A percentile compares a stretch with the other conserved stretches of the same genome.
Conservation (phyloP, 2,113 vertebrate species). For the Blennius ocellaris region DNA sequence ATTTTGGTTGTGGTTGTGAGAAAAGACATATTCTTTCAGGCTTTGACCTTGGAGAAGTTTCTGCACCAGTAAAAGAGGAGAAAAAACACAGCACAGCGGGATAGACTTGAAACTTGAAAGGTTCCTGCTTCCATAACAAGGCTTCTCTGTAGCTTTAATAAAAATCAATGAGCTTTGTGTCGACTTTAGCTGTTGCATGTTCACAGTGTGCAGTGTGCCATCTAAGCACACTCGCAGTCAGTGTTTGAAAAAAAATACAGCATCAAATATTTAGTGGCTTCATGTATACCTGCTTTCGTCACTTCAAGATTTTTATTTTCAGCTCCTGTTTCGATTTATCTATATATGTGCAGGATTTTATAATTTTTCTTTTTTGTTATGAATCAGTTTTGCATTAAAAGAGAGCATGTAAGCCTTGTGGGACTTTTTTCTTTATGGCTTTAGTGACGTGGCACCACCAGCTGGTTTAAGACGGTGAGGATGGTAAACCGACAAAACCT, state of each 20-base stretch:
- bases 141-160: neutral
- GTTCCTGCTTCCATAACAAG: conserved; percentile 18
- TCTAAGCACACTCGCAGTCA: neutral
- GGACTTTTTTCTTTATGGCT: too few relatives aligned
- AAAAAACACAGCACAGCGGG: neutral
- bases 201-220: neutral
- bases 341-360: neutral
- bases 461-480: too few relatives aligned
- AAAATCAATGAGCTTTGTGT: conserved; percentile 26
- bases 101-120: conserved; percentile 2
- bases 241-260: neutral
- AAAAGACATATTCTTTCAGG: conserved; percentile 8
- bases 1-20: conserved; percentile 5
- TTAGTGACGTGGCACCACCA: too few relatives aligned
- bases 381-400: neutral
- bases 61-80: neutral
- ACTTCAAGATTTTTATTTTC: neutral
- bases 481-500: too few relatives aligned
- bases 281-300: neutral
- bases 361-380: neutral
- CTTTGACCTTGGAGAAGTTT: conserved; percentile 12
- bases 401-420: too few relatives aligned
- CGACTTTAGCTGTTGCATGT: conserved; percentile 11
- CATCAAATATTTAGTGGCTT: neutral
- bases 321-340: neutral